phyloP scores from a whole-genome alignment of 2,113 vertebrate species.

The Erythrolamprus reginae region DNA sequence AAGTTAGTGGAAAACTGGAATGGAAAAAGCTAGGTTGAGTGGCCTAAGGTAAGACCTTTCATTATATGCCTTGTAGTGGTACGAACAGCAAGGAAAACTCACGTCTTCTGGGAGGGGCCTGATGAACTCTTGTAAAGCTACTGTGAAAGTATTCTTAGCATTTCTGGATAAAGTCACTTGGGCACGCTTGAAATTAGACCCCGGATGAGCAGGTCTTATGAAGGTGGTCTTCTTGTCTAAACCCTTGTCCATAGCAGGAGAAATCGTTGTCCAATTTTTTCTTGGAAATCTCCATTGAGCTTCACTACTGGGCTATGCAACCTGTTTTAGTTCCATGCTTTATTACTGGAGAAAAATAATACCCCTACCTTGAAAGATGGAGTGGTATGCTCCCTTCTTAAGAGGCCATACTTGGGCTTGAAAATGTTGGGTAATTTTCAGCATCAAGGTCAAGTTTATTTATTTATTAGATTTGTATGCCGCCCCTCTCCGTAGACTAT shows the following conservation, averaged over 20 bases:
- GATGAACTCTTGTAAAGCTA: background rate
- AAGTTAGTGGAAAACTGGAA: background rate
- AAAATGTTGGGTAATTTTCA: too few species aligned
- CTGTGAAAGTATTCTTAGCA: background rate
- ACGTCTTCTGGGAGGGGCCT: background rate
- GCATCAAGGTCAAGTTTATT: too few species aligned
- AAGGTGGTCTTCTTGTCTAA: background rate
- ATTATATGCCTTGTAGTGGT: background rate
- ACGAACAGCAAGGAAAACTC: background rate
- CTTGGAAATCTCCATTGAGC: background rate
- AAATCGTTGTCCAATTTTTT: too few species aligned
- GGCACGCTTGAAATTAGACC: background rate
- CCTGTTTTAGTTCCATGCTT: background rate
- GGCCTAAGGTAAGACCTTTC: background rate
- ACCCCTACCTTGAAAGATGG: too few species aligned
- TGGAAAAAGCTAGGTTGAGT: background rate
- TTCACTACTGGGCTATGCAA: background rate
- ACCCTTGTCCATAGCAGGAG: too few species aligned
- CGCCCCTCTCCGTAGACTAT: too few species aligned
- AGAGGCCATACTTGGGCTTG: too few species aligned
- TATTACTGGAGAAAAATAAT: too few species aligned
- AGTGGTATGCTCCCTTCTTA: too few species aligned
- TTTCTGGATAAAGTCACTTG: background rate
- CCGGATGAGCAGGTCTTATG: background rate
- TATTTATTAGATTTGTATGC: too few species aligned